Percentiles rank a stretch among this genome's conserved stretches.
These are phyloP conservation scores for Oreocharis arfaki DNA, from an alignment of 2,113 vertebrate species.

Conservation along the genomic window DNA sequence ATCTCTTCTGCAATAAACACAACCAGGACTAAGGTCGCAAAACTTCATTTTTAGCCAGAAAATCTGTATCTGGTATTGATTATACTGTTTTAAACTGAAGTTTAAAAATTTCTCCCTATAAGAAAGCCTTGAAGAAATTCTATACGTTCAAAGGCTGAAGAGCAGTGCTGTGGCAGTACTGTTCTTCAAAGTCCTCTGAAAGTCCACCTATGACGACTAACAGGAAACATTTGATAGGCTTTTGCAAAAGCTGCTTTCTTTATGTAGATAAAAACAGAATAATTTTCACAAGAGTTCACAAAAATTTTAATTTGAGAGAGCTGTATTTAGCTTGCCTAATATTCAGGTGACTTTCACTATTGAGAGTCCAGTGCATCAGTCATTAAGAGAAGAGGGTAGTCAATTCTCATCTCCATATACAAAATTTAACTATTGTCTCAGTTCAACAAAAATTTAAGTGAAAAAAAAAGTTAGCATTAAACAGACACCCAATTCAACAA, in stretches of 20 bases:
- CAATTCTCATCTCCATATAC: not conserved
- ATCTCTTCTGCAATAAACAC: not conserved
- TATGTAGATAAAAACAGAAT: not conserved
- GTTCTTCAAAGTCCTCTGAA: not conserved
- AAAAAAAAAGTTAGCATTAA: not conserved
- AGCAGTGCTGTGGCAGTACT: not conserved
- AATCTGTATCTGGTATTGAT: not conserved
- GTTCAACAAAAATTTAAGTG: not conserved
- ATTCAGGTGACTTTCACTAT: not conserved
- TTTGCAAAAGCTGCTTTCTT: not conserved
- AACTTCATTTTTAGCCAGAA: not conserved
- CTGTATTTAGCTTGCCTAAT: not conserved
- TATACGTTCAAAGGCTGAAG: not conserved
- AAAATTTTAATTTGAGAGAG: not conserved
- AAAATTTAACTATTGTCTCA: not conserved
- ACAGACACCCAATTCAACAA: not conserved
- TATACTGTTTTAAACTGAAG: not conserved
- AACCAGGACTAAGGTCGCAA: not conserved
- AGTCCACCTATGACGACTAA: not conserved
- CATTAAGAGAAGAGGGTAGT: not conserved
- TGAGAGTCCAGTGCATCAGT: not conserved
- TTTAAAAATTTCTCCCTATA: not conserved
- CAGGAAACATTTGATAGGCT: not conserved
- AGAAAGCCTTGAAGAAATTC: not conserved
- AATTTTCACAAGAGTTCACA: not conserved